These are phyloP conservation scores for Pycnonotus jocosus DNA, from an alignment of 2,113 vertebrate genomes.

Conservation along the genomic window DNA sequence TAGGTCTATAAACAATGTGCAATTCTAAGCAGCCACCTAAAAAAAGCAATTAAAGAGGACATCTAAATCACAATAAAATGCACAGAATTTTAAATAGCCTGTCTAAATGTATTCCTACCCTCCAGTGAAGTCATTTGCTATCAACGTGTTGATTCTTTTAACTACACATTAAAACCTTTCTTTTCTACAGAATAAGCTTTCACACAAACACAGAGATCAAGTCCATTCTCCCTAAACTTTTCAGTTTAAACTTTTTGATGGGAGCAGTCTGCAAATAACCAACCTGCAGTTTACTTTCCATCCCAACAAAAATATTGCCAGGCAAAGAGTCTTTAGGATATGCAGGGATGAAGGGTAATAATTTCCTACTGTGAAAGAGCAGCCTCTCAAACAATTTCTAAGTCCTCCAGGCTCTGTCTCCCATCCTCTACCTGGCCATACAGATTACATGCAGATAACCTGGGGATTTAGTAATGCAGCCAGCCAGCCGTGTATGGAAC, in stretches of 20 bases:
- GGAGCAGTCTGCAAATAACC: background rate
- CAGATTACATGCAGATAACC: background rate
- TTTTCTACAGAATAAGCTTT: background rate
- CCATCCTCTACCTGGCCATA: background rate
- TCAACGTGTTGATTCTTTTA: conserved; percentile 15
- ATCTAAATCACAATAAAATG: conserved; percentile 65
- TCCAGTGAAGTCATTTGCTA: conserved; percentile 27
- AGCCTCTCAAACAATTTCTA: background rate
- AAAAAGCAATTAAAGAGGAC: conserved; percentile 65
- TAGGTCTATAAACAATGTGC: conserved; percentile 29
- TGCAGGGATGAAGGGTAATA: background rate
- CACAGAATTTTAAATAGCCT: conserved; percentile 54
- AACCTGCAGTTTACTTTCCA: background rate
- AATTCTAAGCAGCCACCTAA: conserved; percentile 39
- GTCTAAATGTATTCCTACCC: background rate
- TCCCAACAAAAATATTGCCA: background rate
- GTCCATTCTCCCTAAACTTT: background rate
- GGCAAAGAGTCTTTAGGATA: background rate
- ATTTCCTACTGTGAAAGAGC: background rate
- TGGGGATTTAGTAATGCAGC: accelerated
- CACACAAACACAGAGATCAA: background rate
- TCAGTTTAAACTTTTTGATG: background rate
- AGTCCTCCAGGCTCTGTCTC: background rate
- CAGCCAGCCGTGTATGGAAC: background rate
- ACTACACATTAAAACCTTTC: background rate